phyloP scores from a whole-genome alignment of 2,888 invertebrate species.

The Plutella xylostella region DNA sequence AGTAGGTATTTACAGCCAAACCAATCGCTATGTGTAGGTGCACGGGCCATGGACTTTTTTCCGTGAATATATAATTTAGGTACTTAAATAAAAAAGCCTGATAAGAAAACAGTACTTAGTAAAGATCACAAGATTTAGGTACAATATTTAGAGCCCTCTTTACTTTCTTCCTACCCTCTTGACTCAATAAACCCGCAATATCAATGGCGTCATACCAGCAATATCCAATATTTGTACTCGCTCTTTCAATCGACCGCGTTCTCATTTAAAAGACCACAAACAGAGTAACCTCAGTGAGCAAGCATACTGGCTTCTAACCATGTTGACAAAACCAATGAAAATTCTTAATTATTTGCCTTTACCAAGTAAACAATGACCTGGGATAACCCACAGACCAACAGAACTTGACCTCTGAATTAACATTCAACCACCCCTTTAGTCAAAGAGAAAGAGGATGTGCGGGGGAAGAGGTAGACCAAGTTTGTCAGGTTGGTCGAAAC shows the following conservation, averaged over 20 bases:
- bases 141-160: too few relatives aligned
- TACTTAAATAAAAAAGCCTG: too few relatives aligned
- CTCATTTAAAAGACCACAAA: constrained; percentile 35
- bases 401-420: constrained; percentile 25
- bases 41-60: too few relatives aligned
- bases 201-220: too few relatives aligned
- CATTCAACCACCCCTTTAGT: constrained; percentile 14
- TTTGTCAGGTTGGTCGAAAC: constrained; percentile 31
- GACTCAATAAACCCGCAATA: too few relatives aligned
- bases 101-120: too few relatives aligned
- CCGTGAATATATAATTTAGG: too few relatives aligned
- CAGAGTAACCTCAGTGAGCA: constrained; percentile 41
- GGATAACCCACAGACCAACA: constrained; percentile 22
- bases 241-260: background rate
- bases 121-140: too few relatives aligned
- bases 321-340: constrained; percentile 68
- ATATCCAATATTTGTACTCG: too few relatives aligned
- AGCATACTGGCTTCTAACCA: constrained; percentile 36
- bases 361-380: constrained; percentile 58
- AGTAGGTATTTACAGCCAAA: too few relatives aligned
- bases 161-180: too few relatives aligned
- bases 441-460: constrained; percentile 9
- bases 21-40: too few relatives aligned
- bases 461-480: constrained; percentile 28
- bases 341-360: constrained; percentile 65